Evolutionary conservation across 2,888 invertebrate species (phyloP).

Genomic region (Metacarcinus magister): DNA sequence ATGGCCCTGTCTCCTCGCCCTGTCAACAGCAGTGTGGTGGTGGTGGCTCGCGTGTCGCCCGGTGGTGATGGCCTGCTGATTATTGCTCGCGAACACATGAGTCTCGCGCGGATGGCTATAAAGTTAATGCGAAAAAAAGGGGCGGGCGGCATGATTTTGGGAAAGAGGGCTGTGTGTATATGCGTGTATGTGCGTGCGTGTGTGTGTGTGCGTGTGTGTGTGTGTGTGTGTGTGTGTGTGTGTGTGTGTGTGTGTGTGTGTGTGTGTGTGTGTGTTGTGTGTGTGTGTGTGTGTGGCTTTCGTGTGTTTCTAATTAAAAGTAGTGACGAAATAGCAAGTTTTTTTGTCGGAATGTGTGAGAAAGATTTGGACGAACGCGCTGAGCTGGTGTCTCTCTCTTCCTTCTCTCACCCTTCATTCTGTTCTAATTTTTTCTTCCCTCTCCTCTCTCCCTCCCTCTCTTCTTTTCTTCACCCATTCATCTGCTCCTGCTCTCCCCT

Average conservation of each 20-base stretch:
- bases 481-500: not conserved
- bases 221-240: not conserved
- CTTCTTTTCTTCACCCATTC: too few species aligned
- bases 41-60: not conserved
- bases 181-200: not conserved
- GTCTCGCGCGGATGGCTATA: not conserved
- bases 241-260: not conserved
- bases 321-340: not conserved
- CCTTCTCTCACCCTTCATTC: too few species aligned
- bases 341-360: conserved; percentile 6
- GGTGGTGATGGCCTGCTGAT: conserved; percentile 4
- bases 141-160: conserved; percentile 28
- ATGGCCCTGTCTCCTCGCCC: not conserved
- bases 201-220: conserved; percentile 27
- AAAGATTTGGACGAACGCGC: not conserved
- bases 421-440: not conserved
- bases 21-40: not conserved
- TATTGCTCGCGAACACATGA: not conserved
- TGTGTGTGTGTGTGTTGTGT: not conserved
- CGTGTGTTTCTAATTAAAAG: not conserved
- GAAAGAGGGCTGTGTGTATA: not conserved
- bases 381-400: not conserved
- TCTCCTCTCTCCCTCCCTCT: too few species aligned
- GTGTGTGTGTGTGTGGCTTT: not conserved
- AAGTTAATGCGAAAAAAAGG: not conserved